phyloP scores from a whole-genome alignment of 2,113 vertebrate genomes.

The Vicugna pacos region DNA sequence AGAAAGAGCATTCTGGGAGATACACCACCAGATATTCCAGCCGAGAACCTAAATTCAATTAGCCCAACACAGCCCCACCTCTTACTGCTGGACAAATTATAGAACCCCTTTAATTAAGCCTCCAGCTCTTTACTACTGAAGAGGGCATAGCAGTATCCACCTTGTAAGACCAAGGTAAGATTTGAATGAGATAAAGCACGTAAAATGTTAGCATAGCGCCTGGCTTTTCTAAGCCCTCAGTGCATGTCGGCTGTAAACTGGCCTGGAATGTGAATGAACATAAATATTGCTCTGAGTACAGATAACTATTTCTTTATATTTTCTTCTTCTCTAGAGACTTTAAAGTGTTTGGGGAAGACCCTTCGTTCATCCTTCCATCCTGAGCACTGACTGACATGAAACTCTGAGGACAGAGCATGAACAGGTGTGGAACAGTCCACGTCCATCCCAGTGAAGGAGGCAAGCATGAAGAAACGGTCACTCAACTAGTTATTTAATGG shows the following conservation, averaged over 20 bases:
- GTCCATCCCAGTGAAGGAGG: neutral
- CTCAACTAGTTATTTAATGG: neutral
- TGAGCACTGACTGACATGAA: neutral
- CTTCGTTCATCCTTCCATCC: neutral
- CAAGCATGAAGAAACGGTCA: neutral
- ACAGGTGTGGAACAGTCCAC: neutral
- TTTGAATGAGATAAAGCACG: neutral
- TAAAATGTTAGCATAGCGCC: neutral
- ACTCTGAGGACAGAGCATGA: neutral
- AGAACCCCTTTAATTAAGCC: neutral
- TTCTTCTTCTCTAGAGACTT: neutral
- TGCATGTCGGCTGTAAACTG: neutral
- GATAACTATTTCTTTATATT: neutral
- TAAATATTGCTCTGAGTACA: neutral
- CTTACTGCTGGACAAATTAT: neutral
- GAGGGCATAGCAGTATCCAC: neutral
- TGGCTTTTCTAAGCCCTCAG: neutral
- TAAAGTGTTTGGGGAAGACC: neutral
- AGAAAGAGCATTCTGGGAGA: neutral
- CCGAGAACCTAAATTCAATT: neutral
- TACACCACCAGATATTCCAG: too few relatives aligned
- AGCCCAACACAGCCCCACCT: neutral
- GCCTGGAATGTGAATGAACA: neutral
- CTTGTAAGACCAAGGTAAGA: neutral
- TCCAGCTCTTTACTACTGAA: neutral